Base-by-base conservation (phyloP, 2,797 vertebrate species). In the Sebastes variabilis region DNA sequence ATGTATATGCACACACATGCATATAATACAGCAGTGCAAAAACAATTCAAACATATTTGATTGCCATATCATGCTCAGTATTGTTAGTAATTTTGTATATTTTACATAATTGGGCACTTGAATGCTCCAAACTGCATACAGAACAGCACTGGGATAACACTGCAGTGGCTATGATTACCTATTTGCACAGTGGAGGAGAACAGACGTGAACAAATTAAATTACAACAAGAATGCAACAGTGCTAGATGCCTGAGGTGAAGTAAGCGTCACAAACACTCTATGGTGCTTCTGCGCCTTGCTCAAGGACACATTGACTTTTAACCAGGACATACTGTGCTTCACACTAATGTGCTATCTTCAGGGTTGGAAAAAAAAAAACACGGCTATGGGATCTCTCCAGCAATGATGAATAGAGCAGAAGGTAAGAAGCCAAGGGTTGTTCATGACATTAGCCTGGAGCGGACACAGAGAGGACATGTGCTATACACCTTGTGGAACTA, bases 381-480 rank as follows among this genome's bases (percentile, higher is more conserved):
- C 2, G 25, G n/a, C 76, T 42, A 16, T 29, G 55, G 67, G 65
- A 74, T 83, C 56, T 54, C 46, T 73, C 32, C 30, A 54, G 52
- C 52, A 54, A 38, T 88, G 82, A 92, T 88, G 56, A 89, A 87
- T 81, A 66, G 84, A 82, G 56, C 36, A 67, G 77, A 66, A 66
- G 74, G 25, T 52, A 69, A 66, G 11, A 66, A 74, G 73, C 34
- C 65, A 80, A 55, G 66, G 66, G 68, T 42, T 65, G 49, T 38
- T 59, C 55, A 64, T 60, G 34, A 24, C 30, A 77, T 79, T 66
- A 67, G 62, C 16, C 11, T n/a, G 38, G 34, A 38, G 66, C 85
- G 85, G 83, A 82, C 77, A 83, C n/a, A n/a, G 54, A 58, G 55
- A 83, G 78, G 81, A 84, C 82, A 58, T 22, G n/a, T 0, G 5